Evolutionary conservation across 1,140 invertebrate genomes (phyloP).

Genomic region (Plectus sambesii): DNA sequence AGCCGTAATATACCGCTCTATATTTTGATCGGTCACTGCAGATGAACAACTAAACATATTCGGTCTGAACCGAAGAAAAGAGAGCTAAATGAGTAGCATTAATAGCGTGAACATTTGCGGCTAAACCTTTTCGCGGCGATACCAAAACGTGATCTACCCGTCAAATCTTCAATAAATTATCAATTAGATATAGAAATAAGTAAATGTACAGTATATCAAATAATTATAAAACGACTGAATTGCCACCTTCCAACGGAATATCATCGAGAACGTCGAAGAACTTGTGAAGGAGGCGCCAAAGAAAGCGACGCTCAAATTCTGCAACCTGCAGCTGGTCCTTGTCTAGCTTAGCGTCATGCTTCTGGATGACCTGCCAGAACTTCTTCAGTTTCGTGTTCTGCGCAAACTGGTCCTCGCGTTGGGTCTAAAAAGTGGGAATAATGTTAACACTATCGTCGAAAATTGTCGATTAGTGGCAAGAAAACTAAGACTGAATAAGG

Average conservation of each 20-base stretch:
- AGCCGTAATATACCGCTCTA: no score
- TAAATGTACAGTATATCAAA: conserved; percentile 4
- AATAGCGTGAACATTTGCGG: no score
- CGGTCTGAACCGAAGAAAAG: no score
- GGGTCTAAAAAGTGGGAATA: conserved; percentile 51
- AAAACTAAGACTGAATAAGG: conserved; percentile 9
- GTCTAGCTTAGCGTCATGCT: conserved; percentile 61
- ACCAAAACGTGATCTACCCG: no score
- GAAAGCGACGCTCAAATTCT: conserved; percentile 74
- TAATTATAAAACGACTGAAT: conserved; percentile 7
- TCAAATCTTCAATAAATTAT: conserved; percentile 20
- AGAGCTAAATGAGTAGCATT: no score
- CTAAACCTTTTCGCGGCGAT: no score
- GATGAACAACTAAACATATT: no score
- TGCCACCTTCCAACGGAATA: conserved; percentile 52
- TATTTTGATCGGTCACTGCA: no score
- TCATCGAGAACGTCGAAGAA: conserved; percentile 71
- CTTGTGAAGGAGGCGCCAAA: conserved; percentile 75
- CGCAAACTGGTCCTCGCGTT: conserved; percentile 72
- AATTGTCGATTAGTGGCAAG: conserved; percentile 18
- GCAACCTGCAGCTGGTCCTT: conserved; percentile 60
- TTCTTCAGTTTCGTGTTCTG: conserved; percentile 76
- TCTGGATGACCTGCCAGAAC: conserved; percentile 77
- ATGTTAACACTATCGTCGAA: no score
- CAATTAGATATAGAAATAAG: conserved; percentile 8